These are phyloP conservation scores for Cephus pygmeus DNA, from an alignment of 2,888 invertebrate genomes.

Conservation along the genomic window DNA sequence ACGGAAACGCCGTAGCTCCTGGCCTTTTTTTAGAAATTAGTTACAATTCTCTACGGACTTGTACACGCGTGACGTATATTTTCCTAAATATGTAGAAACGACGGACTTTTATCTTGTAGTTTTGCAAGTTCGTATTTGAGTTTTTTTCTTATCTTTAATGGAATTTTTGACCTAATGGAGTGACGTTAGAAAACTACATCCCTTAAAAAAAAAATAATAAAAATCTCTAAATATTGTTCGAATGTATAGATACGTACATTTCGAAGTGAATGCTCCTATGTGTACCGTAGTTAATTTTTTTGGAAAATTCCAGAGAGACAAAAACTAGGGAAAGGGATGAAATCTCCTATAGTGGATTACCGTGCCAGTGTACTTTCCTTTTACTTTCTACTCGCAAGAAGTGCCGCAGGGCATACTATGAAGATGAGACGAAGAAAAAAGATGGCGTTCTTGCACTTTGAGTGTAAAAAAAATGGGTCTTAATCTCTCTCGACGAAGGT, in stretches of 20 bases:
- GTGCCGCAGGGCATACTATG: neutral
- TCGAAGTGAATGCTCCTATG: neutral
- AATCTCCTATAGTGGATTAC: neutral
- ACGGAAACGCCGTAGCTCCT: constrained; percentile 41
- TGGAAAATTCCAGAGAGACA: neutral
- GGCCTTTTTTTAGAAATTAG: constrained; percentile 56
- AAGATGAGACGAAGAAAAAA: neutral
- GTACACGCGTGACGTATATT: neutral
- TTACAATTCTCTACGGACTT: constrained; percentile 21
- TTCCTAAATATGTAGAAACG: neutral
- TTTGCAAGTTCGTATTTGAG: neutral
- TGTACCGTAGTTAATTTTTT: neutral
- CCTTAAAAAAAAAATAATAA: neutral
- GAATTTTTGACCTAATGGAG: neutral
- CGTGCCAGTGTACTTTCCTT: neutral
- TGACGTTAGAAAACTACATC: neutral
- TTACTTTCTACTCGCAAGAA: neutral
- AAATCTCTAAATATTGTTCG: no score
- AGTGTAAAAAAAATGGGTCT: neutral
- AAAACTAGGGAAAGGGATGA: neutral
- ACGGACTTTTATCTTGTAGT: neutral
- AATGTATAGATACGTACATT: neutral
- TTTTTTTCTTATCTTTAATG: neutral
- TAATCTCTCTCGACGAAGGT: neutral
- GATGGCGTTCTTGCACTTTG: neutral